These are phyloP conservation scores for Linyphia triangularis DNA, from an alignment of 2,888 invertebrate species.

Conservation along the genomic window DNA sequence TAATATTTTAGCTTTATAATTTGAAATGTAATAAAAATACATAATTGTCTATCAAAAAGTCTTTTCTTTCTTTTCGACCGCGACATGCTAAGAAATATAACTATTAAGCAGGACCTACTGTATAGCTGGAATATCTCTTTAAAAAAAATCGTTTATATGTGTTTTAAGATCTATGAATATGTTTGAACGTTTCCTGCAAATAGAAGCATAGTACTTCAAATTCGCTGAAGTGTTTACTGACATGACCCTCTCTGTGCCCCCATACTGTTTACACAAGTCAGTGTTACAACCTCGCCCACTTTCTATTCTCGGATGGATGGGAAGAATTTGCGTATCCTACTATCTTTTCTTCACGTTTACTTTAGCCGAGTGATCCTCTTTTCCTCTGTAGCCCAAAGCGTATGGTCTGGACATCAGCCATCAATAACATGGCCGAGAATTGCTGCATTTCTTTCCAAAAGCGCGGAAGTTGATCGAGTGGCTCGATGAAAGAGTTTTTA, in stretches of 20 bases:
- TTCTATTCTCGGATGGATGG: slow-evolving; percentile 49
- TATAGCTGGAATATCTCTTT: no score
- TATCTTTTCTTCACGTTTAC: slow-evolving; percentile 25
- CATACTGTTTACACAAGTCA: slow-evolving; percentile 57
- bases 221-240: slow-evolving; percentile 44
- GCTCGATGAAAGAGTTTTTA: slow-evolving; percentile 51
- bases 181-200: slow-evolving; percentile 27
- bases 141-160: no score
- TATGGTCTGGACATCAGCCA: slow-evolving; percentile 54
- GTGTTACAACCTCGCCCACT: slow-evolving; percentile 30
- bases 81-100: no score
- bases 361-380: slow-evolving; percentile 13
- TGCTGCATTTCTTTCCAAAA: neutral
- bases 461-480: slow-evolving; percentile 38
- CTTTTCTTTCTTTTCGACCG: no score
- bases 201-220: slow-evolving; percentile 22
- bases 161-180: no score
- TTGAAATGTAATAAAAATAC: no score
- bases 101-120: no score
- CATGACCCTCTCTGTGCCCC: slow-evolving; percentile 28
- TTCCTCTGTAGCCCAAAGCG: slow-evolving; percentile 9
- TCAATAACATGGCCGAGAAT: slow-evolving; percentile 53
- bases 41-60: no score
- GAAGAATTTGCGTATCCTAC: slow-evolving; percentile 1
- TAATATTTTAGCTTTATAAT: no score